Evolutionary conservation across 2,888 invertebrate species (phyloP).

Genomic region (Unio pictorum): DNA sequence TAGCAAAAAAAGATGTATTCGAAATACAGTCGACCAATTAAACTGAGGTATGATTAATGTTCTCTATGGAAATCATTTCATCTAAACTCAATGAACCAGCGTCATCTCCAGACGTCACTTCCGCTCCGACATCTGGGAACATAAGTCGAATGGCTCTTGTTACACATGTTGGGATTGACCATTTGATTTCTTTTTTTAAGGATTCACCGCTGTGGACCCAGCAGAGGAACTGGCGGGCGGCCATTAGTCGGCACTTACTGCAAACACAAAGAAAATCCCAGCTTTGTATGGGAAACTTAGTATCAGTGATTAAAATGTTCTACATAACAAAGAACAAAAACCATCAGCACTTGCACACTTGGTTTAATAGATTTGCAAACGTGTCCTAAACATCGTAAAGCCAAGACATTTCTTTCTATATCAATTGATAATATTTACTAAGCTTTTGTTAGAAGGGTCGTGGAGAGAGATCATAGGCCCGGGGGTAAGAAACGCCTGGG

Average conservation of each 20-base stretch:
- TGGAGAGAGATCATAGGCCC: too few species aligned
- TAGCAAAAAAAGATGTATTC: neutral
- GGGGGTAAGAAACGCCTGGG: too few species aligned
- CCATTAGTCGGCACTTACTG: conserved; percentile 48
- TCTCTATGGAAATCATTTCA: conserved; percentile 34
- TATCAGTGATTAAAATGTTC: neutral
- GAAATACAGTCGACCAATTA: conserved; percentile 7
- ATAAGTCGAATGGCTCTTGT: conserved; percentile 38
- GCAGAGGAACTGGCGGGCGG: conserved; percentile 45
- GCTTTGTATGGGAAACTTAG: conserved; percentile 23
- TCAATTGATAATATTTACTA: too few species aligned
- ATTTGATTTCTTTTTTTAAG: conserved; percentile 38
- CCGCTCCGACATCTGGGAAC: conserved; percentile 43
- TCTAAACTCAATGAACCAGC: conserved; percentile 37
- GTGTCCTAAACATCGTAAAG: too few species aligned
- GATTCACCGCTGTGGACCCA: conserved; percentile 47
- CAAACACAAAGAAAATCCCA: conserved; percentile 29
- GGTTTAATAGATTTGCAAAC: too few species aligned
- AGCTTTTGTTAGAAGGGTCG: too few species aligned
- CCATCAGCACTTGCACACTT: too few species aligned
- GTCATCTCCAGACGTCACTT: conserved; percentile 40
- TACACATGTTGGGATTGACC: conserved; percentile 46
- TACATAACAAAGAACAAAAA: too few species aligned
- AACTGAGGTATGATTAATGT: conserved; percentile 23
- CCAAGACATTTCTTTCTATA: too few species aligned